Evolutionary conservation across 2,113 vertebrate species (phyloP).

Genomic region (Psophia crepitans): DNA sequence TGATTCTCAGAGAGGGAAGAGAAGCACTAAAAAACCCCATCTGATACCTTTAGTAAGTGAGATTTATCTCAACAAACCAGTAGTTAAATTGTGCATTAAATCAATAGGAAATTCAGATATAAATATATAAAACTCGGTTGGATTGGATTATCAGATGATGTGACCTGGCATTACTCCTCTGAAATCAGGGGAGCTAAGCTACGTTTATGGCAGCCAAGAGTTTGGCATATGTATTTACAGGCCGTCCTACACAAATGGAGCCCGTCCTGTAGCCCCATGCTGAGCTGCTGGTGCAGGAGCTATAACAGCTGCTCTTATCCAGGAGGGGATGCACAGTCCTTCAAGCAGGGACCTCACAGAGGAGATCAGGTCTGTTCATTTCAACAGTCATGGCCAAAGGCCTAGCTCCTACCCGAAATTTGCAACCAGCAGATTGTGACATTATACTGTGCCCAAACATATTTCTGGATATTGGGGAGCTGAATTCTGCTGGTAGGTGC

Average conservation of each 20-base stretch:
- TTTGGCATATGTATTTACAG: neutral
- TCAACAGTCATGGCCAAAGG: neutral
- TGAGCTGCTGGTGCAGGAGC: neutral
- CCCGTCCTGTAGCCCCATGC: rapidly evolving
- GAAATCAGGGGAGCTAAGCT: neutral
- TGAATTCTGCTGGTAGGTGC: neutral
- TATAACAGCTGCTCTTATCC: neutral
- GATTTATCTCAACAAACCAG: neutral
- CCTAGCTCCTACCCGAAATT: neutral
- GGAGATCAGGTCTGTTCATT: neutral
- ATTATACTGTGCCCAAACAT: neutral
- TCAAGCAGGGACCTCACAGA: neutral
- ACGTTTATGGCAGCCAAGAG: neutral
- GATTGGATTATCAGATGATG: neutral
- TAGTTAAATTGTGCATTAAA: neutral
- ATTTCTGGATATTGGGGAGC: neutral
- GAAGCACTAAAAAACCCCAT: neutral
- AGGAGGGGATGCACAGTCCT: neutral
- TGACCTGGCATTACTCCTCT: neutral
- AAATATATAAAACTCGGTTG: neutral
- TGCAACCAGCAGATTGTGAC: neutral
- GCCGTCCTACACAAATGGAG: neutral
- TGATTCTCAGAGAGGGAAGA: neutral
- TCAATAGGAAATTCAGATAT: neutral
- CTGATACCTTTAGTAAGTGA: neutral